Evolutionary conservation across 2,888 invertebrate species (phyloP).

Genomic region (Agrotis clavis): DNA sequence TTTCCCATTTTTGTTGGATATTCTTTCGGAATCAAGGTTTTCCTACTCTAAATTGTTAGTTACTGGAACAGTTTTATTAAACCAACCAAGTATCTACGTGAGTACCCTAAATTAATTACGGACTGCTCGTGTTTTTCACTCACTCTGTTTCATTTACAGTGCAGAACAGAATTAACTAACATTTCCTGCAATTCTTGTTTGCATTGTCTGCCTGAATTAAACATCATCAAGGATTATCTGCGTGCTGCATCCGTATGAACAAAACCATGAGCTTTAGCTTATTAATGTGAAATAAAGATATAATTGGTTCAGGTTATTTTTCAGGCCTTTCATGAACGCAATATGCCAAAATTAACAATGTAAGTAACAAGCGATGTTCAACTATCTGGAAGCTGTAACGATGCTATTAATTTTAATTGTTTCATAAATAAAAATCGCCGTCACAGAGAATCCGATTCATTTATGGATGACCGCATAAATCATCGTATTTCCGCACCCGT

Average conservation of each 20-base stretch:
- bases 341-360: slow-evolving; percentile 27
- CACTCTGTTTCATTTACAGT: slow-evolving; percentile 21
- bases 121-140: slow-evolving; percentile 32
- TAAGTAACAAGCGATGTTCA: slow-evolving; percentile 55
- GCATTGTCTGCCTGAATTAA: slow-evolving; percentile 13
- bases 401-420: slow-evolving; percentile 67
- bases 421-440: slow-evolving; percentile 64
- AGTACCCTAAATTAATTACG: slow-evolving; percentile 35
- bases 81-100: slow-evolving; percentile 14
- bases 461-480: slow-evolving; percentile 67
- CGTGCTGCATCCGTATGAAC: not conserved
- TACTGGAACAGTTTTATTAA: slow-evolving; percentile 27
- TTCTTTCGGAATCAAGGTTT: slow-evolving; percentile 20
- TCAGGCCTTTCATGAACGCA: slow-evolving; percentile 13
- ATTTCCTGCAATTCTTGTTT: slow-evolving; percentile 20
- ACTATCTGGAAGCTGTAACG: slow-evolving; percentile 60
- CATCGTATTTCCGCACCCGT: slow-evolving; percentile 66
- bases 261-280: not conserved
- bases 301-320: slow-evolving; percentile 2
- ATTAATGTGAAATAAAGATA: not conserved
- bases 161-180: slow-evolving; percentile 22
- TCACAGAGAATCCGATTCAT: slow-evolving; percentile 59
- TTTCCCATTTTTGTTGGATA: slow-evolving; percentile 35
- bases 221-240: slow-evolving; percentile 29
- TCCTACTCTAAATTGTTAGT: slow-evolving; percentile 14